Base-by-base conservation (phyloP, 2,888 invertebrate genomes). In the Gymnocheta viridis region DNA sequence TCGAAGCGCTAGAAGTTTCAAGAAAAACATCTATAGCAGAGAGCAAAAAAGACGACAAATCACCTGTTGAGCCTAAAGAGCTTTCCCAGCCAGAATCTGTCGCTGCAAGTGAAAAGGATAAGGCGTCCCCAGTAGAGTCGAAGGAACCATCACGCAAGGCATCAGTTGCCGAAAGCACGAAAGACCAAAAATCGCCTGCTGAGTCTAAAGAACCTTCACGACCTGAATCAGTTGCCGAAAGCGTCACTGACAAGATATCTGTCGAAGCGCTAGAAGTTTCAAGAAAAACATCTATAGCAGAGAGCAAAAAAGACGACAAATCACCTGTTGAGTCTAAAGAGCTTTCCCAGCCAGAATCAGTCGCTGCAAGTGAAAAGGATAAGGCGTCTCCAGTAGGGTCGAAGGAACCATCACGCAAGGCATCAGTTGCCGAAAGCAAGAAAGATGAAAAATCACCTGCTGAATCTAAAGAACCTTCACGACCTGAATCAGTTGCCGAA, bases 391-490 rank as follows among this genome's bases (percentile, higher is more conserved):
- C 82, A 7, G n/a, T 67, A 7, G 64, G 62, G n/a, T 82, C 82
- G 22, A n/a, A 29, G 38, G 81, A 32, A 0, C 70, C 49, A 5
- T 82, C 85, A 6, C 87, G 87, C 44, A 78, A 85, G 22, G 38
- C 76, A 22, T 81, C 85, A 19, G 49, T 73, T 0, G 51, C 80
- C 4, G 74, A 62, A 82, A 78, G 77, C 4, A 85, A 38, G 0
- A 82, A 49, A 24, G 82, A 82, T 1, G 85, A 83, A 0, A 87
- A 82, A 73, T 87, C 85, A n/a, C 70, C 85, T 12, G 82, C n/a
- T 0, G 47, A 77, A 29, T 86, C 86, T 19, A 66, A 58, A 0
- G 82, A 62, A 5, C 14, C 60, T 2, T 77, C 82, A 0, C 49
- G 44, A 17, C 66, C 60, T 49, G 14, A 24, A 2, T 82, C 82